phyloP scores from a whole-genome alignment of 2,113 vertebrate genomes.

The Danionella cerebrum region DNA sequence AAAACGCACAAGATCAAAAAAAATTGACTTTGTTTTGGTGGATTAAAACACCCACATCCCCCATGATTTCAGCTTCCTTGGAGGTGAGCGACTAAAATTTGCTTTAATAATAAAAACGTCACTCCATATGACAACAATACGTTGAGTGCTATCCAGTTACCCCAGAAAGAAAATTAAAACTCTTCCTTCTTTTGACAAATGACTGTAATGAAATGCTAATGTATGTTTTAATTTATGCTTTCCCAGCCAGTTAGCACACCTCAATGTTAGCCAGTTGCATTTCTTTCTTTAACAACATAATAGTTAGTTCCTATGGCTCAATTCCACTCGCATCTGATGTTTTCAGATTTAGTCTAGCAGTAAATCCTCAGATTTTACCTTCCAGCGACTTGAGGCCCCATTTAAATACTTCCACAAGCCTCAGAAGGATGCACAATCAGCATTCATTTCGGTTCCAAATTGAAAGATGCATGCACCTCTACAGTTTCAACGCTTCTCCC shows the following conservation, averaged over 20 bases:
- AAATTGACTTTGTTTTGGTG: too few relatives aligned
- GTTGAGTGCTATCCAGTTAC: too few relatives aligned
- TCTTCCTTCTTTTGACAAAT: not conserved
- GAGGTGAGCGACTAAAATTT: too few relatives aligned
- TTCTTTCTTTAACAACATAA: not conserved
- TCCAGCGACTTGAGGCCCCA: not conserved
- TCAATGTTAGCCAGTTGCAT: not conserved
- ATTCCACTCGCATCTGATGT: not conserved
- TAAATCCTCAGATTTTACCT: slow-evolving; percentile 7
- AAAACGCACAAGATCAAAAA: too few relatives aligned
- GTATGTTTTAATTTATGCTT: not conserved
- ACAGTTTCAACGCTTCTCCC: slow-evolving; percentile 13
- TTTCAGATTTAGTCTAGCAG: not conserved
- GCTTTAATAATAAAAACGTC: too few relatives aligned
- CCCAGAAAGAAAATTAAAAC: not conserved
- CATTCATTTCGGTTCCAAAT: slow-evolving; percentile 21
- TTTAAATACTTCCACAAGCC: slow-evolving; percentile 15
- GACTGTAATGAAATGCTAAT: not conserved
- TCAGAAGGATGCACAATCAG: slow-evolving; percentile 20
- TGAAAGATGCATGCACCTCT: not conserved
- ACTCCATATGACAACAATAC: too few relatives aligned
- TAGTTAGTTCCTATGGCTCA: not conserved
- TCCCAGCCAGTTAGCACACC: not conserved
- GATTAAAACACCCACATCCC: too few relatives aligned
- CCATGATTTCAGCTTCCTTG: too few relatives aligned